phyloP scores from a whole-genome alignment of 2,888 invertebrate species.

The Julus scandinavius region DNA sequence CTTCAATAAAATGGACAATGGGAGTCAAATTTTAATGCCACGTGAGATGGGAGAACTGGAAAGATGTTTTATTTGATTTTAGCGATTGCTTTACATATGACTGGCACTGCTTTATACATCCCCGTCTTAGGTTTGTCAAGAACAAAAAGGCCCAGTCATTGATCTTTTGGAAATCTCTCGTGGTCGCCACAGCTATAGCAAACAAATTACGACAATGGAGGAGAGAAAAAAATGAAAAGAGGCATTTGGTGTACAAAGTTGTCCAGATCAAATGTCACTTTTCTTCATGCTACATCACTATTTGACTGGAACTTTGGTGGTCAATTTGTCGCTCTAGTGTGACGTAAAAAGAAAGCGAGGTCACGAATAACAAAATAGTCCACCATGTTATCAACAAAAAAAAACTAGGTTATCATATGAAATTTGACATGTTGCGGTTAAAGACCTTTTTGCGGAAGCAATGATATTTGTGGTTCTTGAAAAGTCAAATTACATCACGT shows the following conservation, averaged over 20 bases:
- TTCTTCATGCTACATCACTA: conserved; percentile 18
- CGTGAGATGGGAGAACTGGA: background rate
- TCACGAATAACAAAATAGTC: background rate
- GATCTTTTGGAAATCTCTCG: background rate
- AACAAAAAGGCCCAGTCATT: conserved; percentile 1
- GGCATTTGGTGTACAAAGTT: background rate
- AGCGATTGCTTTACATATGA: background rate
- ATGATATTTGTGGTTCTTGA: background rate
- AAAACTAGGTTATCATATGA: background rate
- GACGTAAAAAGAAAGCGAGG: background rate
- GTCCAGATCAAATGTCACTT: conserved; percentile 18
- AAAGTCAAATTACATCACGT: background rate
- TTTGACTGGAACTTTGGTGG: conserved; percentile 12
- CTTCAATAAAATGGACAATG: conserved; percentile 18
- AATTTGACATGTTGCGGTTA: background rate
- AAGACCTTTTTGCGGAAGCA: background rate
- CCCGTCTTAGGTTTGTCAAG: background rate
- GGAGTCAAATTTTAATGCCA: conserved; percentile 10
- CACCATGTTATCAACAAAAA: background rate
- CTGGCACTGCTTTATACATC: background rate
- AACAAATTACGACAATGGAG: conserved; percentile 8
- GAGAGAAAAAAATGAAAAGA: background rate
- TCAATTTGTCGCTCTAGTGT: conserved; percentile 18
- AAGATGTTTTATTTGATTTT: background rate
- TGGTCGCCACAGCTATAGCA: background rate